phyloP scores from a whole-genome alignment of 1,140 invertebrate genomes.

The Hycleus phaleratus region DNA sequence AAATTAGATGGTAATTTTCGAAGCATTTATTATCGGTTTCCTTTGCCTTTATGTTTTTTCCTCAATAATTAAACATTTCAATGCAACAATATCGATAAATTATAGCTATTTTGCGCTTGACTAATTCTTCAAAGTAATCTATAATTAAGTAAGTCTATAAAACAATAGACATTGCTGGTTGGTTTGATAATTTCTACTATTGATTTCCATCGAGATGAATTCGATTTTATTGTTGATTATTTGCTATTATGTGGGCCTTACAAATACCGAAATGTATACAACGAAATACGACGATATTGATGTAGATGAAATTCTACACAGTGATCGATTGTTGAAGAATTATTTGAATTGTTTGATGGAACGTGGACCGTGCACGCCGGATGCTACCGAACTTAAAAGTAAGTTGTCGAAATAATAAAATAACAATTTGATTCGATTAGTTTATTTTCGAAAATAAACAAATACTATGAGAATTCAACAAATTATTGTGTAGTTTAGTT shows the following conservation, averaged over 20 bases:
- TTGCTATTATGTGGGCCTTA: neutral
- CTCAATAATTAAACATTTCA: no score
- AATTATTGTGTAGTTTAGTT: neutral
- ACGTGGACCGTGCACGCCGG: slow-evolving; percentile 55
- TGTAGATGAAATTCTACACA: slow-evolving; percentile 56
- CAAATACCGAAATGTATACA: slow-evolving; percentile 48
- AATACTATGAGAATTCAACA: neutral
- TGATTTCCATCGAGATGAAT: neutral
- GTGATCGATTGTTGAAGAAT: slow-evolving; percentile 52
- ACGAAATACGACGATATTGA: slow-evolving; percentile 63
- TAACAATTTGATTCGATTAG: no score
- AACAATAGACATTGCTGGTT: no score
- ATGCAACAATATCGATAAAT: no score
- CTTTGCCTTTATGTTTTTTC: no score
- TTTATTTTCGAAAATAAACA: no score
- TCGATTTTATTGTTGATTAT: neutral
- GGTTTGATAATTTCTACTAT: no score
- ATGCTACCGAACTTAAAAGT: slow-evolving; percentile 60
- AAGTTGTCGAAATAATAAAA: slow-evolving; percentile 29
- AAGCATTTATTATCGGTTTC: no score
- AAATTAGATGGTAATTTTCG: no score
- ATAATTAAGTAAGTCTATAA: no score
- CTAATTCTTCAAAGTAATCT: no score
- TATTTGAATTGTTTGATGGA: slow-evolving; percentile 61
- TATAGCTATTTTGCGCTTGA: no score